Evolutionary conservation across 2,113 vertebrate species (phyloP).

Genomic region (Megaceryle maxima): DNA sequence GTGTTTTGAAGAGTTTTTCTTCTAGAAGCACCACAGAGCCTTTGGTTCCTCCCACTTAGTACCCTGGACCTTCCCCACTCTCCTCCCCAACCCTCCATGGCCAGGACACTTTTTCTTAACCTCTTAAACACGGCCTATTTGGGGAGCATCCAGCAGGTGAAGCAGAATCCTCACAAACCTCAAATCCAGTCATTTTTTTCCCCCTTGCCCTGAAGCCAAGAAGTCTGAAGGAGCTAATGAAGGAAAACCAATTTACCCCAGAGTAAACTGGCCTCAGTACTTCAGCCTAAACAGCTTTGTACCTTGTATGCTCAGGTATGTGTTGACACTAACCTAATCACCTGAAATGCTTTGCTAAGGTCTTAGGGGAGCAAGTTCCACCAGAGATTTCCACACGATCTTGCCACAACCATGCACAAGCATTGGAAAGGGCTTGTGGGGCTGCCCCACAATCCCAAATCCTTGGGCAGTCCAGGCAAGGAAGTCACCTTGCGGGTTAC

Average conservation of each 20-base stretch:
- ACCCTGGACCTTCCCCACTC: background rate
- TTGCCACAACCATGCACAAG: background rate
- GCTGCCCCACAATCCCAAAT: background rate
- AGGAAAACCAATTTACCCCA: background rate
- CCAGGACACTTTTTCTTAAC: background rate
- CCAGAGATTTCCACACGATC: background rate
- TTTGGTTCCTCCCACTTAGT: background rate
- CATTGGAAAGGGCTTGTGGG: accelerated
- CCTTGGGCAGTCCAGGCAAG: background rate
- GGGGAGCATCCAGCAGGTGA: background rate
- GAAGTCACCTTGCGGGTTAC: too few relatives aligned
- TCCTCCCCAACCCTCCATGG: background rate
- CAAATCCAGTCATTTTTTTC: background rate
- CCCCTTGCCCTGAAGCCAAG: background rate
- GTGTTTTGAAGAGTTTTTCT: background rate
- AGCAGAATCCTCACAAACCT: background rate
- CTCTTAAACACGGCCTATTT: background rate
- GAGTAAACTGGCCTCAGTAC: background rate
- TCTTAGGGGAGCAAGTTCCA: background rate
- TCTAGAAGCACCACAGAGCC: background rate
- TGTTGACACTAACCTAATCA: background rate
- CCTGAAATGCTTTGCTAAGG: background rate
- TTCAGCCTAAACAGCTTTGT: background rate
- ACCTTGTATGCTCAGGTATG: background rate
- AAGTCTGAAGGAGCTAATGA: background rate